Conservation (phyloP, 1,140 invertebrate genomes). For the Asbolus verrucosus region DNA sequence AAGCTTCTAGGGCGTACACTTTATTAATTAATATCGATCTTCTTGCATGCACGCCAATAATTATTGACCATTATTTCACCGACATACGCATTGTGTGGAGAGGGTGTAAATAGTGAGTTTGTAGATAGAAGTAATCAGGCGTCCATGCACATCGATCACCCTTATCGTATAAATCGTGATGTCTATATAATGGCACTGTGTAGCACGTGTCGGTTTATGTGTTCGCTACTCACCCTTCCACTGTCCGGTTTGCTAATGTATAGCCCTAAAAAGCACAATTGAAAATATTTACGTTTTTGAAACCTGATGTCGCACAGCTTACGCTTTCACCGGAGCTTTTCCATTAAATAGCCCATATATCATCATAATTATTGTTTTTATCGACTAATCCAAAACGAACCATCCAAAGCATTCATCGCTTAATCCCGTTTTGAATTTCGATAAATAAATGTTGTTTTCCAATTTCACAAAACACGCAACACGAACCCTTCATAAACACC, state of each 20-base stretch:
- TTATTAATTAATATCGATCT: slow-evolving; percentile 32
- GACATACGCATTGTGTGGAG: slow-evolving; percentile 22
- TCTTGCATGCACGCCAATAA: slow-evolving; percentile 28
- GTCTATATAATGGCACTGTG: slow-evolving; percentile 47
- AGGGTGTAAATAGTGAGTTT: slow-evolving; percentile 45
- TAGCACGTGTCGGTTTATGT: slow-evolving; percentile 44
- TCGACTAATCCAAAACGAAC: slow-evolving; percentile 27
- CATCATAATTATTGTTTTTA: slow-evolving; percentile 38
- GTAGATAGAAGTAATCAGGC: slow-evolving; percentile 45
- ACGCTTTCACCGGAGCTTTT: slow-evolving; percentile 31
- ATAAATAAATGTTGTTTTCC: not conserved
- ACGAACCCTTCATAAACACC: not conserved
- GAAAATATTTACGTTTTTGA: slow-evolving; percentile 37
- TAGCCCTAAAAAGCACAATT: slow-evolving; percentile 36
- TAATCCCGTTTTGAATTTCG: not conserved
- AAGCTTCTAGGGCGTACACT: not conserved
- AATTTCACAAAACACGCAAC: not conserved
- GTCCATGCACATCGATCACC: slow-evolving; percentile 45
- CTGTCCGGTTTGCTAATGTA: slow-evolving; percentile 41
- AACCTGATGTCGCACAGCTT: slow-evolving; percentile 31
- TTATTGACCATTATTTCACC: slow-evolving; percentile 35
- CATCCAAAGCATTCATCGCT: not conserved
- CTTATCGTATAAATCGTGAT: slow-evolving; percentile 46
- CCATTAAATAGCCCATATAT: slow-evolving; percentile 38
- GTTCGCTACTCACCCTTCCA: slow-evolving; percentile 32